Evolutionary conservation across 2,888 invertebrate species (phyloP).

Genomic region (Alentia gelatinosa): DNA sequence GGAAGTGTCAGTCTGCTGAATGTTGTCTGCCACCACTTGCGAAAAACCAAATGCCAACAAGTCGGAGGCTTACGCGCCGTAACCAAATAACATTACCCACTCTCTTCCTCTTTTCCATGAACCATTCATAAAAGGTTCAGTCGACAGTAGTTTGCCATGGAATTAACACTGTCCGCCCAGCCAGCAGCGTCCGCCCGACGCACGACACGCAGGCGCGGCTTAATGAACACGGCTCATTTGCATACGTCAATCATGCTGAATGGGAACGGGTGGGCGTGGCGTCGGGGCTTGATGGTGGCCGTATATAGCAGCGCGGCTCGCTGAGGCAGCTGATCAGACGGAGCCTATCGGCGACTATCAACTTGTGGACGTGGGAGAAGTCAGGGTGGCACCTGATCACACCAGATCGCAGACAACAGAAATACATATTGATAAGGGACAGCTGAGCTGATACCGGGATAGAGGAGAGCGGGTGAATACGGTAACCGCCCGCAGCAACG

Average conservation of each 20-base stretch:
- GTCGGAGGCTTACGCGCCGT: neutral
- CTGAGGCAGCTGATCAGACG: neutral
- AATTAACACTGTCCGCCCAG: neutral
- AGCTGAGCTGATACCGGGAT: neutral
- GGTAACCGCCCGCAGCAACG: neutral
- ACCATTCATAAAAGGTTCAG: neutral
- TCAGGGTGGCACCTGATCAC: neutral
- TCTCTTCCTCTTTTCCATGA: neutral
- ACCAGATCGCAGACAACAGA: neutral
- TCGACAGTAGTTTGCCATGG: neutral
- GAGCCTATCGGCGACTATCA: neutral
- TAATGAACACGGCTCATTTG: neutral
- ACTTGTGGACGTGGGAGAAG: neutral
- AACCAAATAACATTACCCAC: neutral
- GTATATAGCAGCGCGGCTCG: neutral
- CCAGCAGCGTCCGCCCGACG: neutral
- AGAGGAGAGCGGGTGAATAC: neutral
- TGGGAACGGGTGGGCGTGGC: neutral
- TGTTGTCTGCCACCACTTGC: neutral
- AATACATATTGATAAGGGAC: neutral
- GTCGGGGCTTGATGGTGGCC: neutral
- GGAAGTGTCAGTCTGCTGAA: neutral
- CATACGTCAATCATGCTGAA: constrained; percentile 23
- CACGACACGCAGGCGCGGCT: neutral
- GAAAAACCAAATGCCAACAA: neutral